Base-by-base conservation (phyloP, 1,140 invertebrate genomes). In the Drosophila albomicans region DNA sequence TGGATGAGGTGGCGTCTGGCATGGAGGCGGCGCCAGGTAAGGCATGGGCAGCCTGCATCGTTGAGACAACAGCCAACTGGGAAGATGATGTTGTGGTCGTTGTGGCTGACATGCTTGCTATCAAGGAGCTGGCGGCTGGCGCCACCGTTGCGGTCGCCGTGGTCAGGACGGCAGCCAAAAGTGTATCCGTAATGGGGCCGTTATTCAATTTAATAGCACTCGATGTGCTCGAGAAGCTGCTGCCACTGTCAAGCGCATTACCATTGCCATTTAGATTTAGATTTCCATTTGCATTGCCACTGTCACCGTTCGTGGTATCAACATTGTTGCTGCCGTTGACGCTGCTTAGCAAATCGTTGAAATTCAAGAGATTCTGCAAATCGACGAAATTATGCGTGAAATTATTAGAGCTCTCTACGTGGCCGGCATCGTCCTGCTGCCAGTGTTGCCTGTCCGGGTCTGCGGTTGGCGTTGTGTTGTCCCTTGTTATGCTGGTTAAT, bases 361-460 rank as follows among this genome's bases (percentile, higher is more conserved):
- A 76, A 81, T 84, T 89, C 78, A 89, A 84, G 75, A 87, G 78
- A 67, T 84, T 91, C 68, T 90, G 82, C 72, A 91, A 91, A 71
- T 91, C 87, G 56, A 79, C 78, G 75, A 91, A 81, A 91, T 91
- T 91, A 87, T 91, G 87, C 80, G 82, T 91, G 80, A 91, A 91
- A 91, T 91, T 91, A 84, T 89, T 87, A 59, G 79, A 79, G 48
- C 70, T 59, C 49, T 52, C 38, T 63, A 66, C 46, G 68, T 45
- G 20, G 20, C 79, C 43, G 43, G 30, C 59, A 75, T 79, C 28
- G 65, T 13, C 63, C 75, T 58, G 32, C 28, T 30, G 20, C 15
- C 25, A 30, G 61, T 48, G 41, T 10, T 48, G 48, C 10, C 64
- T 30, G 57, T 16, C 57, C 13, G 45, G 45, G 13, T 49, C 58